These are phyloP conservation scores for Meloidogyne floridensis DNA, from an alignment of 1,140 invertebrate genomes.

Conservation along the genomic window DNA sequence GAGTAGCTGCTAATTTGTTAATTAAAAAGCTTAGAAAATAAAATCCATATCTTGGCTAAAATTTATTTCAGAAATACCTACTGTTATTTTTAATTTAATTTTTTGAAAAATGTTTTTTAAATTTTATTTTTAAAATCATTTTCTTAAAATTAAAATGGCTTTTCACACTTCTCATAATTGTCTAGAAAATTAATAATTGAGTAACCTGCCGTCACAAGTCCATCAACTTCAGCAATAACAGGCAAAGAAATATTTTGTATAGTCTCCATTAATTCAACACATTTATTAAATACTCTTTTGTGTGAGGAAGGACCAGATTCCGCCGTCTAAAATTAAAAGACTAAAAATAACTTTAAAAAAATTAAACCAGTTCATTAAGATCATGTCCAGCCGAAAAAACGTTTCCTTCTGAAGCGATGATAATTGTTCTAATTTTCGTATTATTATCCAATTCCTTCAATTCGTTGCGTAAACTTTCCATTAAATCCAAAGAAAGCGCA, in stretches of 20 bases:
- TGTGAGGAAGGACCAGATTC: slow-evolving; percentile 44
- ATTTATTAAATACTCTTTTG: slow-evolving; percentile 57
- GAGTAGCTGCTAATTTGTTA: slow-evolving; percentile 77
- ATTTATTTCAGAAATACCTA: too few species aligned
- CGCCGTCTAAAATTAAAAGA: slow-evolving; percentile 44
- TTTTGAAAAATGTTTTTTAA: too few species aligned
- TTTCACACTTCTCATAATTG: too few species aligned
- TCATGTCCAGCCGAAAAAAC: slow-evolving; percentile 92
- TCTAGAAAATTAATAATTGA: too few species aligned
- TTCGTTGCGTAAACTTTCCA: slow-evolving; percentile 49
- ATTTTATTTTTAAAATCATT: too few species aligned
- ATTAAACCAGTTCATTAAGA: slow-evolving; percentile 78
- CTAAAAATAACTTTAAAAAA: background rate
- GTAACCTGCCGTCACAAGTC: slow-evolving; percentile 83
- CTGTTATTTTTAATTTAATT: too few species aligned
- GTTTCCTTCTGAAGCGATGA: slow-evolving; percentile 72
- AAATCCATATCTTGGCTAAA: too few species aligned
- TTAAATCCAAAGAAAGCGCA: slow-evolving; percentile 55
- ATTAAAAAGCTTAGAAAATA: too few species aligned
- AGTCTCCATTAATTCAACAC: slow-evolving; percentile 51
- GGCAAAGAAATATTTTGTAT: slow-evolving; percentile 63
- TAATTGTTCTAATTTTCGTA: slow-evolving; percentile 59
- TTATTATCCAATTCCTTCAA: slow-evolving; percentile 54
- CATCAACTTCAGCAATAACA: slow-evolving; percentile 65
- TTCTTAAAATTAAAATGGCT: too few species aligned